Conservation (phyloP, 1,140 invertebrate genomes). For the Drosophila albomicans region DNA sequence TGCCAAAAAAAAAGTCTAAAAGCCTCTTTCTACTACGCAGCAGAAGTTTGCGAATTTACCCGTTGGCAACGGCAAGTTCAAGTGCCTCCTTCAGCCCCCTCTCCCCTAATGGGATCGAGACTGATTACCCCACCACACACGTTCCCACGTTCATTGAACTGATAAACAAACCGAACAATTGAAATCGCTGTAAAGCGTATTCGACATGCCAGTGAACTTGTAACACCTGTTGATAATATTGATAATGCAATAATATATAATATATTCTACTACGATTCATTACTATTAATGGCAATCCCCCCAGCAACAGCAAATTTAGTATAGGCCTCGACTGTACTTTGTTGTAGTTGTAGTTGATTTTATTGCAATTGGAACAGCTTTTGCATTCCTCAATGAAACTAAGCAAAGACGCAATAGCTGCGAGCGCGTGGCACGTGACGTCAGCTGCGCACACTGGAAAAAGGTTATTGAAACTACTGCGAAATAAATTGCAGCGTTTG, state of each 20-base stretch:
- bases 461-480: neutral
- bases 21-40: constrained; percentile 58
- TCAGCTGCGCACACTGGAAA: constrained; percentile 36
- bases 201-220: constrained; percentile 43
- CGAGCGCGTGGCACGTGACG: constrained; percentile 45
- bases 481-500: neutral
- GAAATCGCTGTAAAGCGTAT: constrained; percentile 32
- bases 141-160: constrained; percentile 71
- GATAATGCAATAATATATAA: neutral
- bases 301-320: constrained; percentile 18
- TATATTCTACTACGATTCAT: neutral
- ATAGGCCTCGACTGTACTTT: neutral
- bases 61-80: constrained; percentile 52
- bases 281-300: constrained; percentile 1
- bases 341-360: constrained; percentile 6
- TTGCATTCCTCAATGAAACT: constrained; percentile 35
- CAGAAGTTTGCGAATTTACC: constrained; percentile 1
- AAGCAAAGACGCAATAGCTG: constrained; percentile 41
- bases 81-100: neutral
- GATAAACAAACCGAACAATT: constrained; percentile 22
- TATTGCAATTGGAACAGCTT: constrained; percentile 23
- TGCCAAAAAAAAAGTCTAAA: constrained; percentile 44
- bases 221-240: constrained; percentile 19
- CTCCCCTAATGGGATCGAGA: neutral
- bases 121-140: constrained; percentile 32